Evolutionary conservation across 2,113 vertebrate species (phyloP), one percentile per base, ranked within the genome.

Genomic region (Eleginops maclovinus): DNA sequence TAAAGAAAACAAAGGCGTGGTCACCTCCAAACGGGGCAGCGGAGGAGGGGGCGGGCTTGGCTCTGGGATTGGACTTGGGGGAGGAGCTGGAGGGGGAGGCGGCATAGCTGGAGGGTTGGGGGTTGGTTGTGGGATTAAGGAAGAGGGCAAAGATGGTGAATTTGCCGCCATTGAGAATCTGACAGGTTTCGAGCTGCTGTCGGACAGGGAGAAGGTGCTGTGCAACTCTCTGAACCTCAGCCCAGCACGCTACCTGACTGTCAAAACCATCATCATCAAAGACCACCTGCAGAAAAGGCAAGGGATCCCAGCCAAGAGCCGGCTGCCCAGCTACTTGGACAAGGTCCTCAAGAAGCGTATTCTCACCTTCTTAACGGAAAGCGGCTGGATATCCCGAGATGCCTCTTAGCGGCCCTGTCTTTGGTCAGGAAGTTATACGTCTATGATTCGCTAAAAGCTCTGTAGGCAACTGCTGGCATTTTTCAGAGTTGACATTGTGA

Each of bases 191-290:
- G 98, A 99, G 91, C 94, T 99, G 41, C 89, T 99, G 75, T 99
- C 98, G 0, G 98, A 99, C 85, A 90, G 97, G 4, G 98, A 99
- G 92, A 99, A 99, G 87, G 95, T 98, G 61, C 96, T 99, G 41
- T 99, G 98, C 82, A 96, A 94, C 93, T 98, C 97, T 0, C 89
- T 99, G 8, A 97, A 95, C 78, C 88, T 99, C 67, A 98, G 96
- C 81, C 98, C 98, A 0, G 96, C 96, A 0, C 97, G 98, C 58
- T 99, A 99, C 0, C 94, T 99, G 85, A 99, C 98, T 1, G 97
- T 97, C 60, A 99, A 99, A 92, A 99, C 98, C 24, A 98, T 99
- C 61, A 99, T 99, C 79, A 98, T 99, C 89, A 99, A 97, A 58
- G 98, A 99, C 83, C 96, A 99, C 88, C 94, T 99, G 40, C 98